These are phyloP conservation scores for Zenarchopterus dispar DNA, from an alignment of 2,797 vertebrate genomes.

Conservation along the genomic window DNA sequence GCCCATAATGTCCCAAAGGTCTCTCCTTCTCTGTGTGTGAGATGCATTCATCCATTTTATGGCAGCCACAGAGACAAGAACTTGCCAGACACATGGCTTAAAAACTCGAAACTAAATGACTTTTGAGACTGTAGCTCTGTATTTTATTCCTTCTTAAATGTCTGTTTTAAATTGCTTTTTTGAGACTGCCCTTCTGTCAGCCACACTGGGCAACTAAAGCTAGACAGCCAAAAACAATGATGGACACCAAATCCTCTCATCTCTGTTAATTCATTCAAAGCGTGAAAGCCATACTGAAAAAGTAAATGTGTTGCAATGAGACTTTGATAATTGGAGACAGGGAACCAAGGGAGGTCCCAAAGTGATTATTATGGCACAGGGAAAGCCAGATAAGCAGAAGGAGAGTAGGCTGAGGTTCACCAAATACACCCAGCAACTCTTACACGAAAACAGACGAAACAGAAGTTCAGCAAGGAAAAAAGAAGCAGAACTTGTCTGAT, in stretches of 20 bases:
- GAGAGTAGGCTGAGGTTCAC: slow-evolving; percentile 69
- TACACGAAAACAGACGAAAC: slow-evolving; percentile 17
- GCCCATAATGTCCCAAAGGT: slow-evolving; percentile 9
- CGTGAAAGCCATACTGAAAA: slow-evolving; percentile 65
- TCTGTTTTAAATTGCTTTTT: too few relatives aligned
- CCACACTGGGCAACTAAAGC: slow-evolving; percentile 28
- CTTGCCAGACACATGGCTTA: too few relatives aligned
- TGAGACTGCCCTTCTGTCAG: slow-evolving; percentile 1
- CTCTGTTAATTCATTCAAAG: slow-evolving; percentile 59
- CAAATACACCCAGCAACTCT: slow-evolving; percentile 32
- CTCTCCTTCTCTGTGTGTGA: slow-evolving; percentile 4
- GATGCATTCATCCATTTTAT: slow-evolving; percentile 8
- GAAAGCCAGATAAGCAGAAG: slow-evolving; percentile 69
- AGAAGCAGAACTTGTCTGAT: slow-evolving; percentile 6
- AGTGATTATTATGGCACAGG: slow-evolving; percentile 71
- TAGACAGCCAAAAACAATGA: slow-evolving; percentile 51
- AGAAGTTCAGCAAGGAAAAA: slow-evolving; percentile 4
- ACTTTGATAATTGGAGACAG: slow-evolving; percentile 71
- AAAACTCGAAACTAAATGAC: too few relatives aligned
- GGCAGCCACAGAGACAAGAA: not conserved
- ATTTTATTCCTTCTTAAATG: too few relatives aligned
- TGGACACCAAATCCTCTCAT: slow-evolving; percentile 68
- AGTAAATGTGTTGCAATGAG: slow-evolving; percentile 72
- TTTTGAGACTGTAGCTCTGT: too few relatives aligned
- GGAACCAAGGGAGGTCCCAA: slow-evolving; percentile 62